phyloP scores from a whole-genome alignment of 2,797 vertebrate species.

The Poeciliopsis infans region DNA sequence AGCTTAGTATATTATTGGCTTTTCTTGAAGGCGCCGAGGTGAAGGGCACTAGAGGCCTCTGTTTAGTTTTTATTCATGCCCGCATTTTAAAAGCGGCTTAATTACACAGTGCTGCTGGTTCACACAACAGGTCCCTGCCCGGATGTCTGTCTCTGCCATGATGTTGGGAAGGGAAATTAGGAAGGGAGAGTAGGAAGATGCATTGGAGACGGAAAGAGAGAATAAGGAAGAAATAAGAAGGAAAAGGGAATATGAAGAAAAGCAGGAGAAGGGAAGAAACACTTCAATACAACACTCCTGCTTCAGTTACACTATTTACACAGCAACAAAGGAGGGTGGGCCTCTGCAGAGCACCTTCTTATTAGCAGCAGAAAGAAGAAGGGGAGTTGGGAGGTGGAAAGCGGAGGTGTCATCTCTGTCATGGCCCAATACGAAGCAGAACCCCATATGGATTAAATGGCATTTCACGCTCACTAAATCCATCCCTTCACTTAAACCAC shows the following conservation, averaged over 20 bases:
- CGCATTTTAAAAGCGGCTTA: conserved; percentile 74
- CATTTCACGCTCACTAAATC: conserved; percentile 65
- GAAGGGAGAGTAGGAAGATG: conserved; percentile 35
- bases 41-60: conserved; percentile 73
- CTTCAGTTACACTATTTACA: conserved; percentile 76
- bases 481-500: conserved; percentile 49
- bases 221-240: conserved; percentile 11
- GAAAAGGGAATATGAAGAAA: conserved; percentile 17
- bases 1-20: conserved; percentile 79
- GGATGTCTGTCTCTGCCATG: conserved; percentile 58
- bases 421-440: conserved; percentile 30
- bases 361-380: conserved; percentile 59
- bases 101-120: conserved; percentile 68
- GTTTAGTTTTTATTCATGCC: conserved; percentile 78
- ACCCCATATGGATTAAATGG: conserved; percentile 49
- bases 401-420: conserved; percentile 44
- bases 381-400: background rate
- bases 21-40: conserved; percentile 69
- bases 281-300: conserved; percentile 70
- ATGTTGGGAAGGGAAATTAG: conserved; percentile 60
- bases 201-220: conserved; percentile 30
- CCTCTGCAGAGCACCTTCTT: conserved; percentile 61
- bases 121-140: conserved; percentile 72
- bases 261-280: conserved; percentile 41
- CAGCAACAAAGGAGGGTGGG: conserved; percentile 66